A percentile compares a stretch with the other conserved stretches of the same genome.
Conservation (phyloP, 2,113 vertebrate species). For the Epinephelus cyanopodus region DNA sequence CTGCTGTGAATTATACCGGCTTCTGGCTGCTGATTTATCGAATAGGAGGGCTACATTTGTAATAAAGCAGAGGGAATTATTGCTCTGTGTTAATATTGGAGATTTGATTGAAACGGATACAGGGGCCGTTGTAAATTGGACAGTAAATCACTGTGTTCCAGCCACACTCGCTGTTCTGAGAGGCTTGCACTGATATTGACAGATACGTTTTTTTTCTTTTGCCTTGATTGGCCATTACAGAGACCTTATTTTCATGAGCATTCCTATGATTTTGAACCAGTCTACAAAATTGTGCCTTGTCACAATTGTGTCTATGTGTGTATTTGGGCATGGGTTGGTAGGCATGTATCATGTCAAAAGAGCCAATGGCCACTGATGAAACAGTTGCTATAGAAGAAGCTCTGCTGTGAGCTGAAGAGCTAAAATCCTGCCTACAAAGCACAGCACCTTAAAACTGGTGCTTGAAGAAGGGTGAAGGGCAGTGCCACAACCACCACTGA, state of each 20-base stretch:
- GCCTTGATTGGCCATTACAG: slow-evolving; percentile 75
- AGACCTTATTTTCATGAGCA: slow-evolving; percentile 77
- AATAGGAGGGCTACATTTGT: slow-evolving; percentile 69
- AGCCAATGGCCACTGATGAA: neutral
- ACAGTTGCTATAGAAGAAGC: neutral
- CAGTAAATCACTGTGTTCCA: slow-evolving; percentile 78
- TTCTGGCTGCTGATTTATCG: slow-evolving; percentile 74
- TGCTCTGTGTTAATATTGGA: slow-evolving; percentile 79
- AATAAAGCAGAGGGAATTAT: slow-evolving; percentile 81
- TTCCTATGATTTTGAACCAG: slow-evolving; percentile 54
- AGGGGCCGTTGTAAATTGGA: slow-evolving; percentile 73
- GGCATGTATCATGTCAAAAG: neutral
- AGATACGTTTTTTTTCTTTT: slow-evolving; percentile 62
- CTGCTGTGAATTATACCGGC: slow-evolving; percentile 67
- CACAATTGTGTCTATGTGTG: slow-evolving; percentile 22
- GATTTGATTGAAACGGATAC: slow-evolving; percentile 83
- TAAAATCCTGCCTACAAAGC: neutral
- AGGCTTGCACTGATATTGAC: slow-evolving; percentile 73
- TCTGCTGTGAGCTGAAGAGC: neutral
- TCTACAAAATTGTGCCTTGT: slow-evolving; percentile 22
- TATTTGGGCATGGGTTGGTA: neutral
- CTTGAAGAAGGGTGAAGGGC: neutral
- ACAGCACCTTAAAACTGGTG: neutral
- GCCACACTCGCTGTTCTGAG: slow-evolving; percentile 58
- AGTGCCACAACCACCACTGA: neutral